Evolutionary conservation across 2,888 invertebrate species (phyloP), one percentile per base, ranked within the genome.

Genomic region (Spisula solida): DNA sequence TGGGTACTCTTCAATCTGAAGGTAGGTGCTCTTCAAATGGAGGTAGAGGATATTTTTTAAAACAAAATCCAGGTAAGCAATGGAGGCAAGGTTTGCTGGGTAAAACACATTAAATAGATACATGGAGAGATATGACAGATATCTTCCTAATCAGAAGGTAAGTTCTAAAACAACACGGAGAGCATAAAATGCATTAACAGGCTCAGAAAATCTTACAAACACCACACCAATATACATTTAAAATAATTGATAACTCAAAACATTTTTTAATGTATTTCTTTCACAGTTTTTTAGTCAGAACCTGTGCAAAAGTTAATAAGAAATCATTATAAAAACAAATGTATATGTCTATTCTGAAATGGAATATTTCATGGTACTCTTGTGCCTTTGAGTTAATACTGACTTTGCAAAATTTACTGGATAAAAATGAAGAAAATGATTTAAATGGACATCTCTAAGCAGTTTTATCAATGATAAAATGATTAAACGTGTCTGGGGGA

Each of bases 61-160:
- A 86, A 2, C 56, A 81, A 20, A 60, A 70, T 81, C 86, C 86
- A 86, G 86, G 86, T 86, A 81, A 78, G 48, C 31, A 31, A 80
- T 47, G 47, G 47, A 80, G 48, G 66, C 83, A 34, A 78, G 85
- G 79, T 34, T 31, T 81, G 81, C 86, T 86, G 86, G 66, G 86
- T 81, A 81, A 81, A 86, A 86, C 81, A 81, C 86, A 86, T 86
- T 86, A 86, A 81, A 82, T 29, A 86, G 86, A 86, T 86, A 86
- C 75, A 75, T 75, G 29, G 34, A 16, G 16, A 75, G 75, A 75
- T 75, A 75, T 14, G 75, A 75, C 75, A 75, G 55, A 78, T 85
- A 78, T 85, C 85, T 85, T 10, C 81, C 78, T 75, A 75, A 75
- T 75, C 75, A 75, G 75, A 29, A 25, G 85, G 31, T 85, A 85